Conservation (phyloP, 2,113 vertebrate genomes). For the Tachycineta bicolor region DNA sequence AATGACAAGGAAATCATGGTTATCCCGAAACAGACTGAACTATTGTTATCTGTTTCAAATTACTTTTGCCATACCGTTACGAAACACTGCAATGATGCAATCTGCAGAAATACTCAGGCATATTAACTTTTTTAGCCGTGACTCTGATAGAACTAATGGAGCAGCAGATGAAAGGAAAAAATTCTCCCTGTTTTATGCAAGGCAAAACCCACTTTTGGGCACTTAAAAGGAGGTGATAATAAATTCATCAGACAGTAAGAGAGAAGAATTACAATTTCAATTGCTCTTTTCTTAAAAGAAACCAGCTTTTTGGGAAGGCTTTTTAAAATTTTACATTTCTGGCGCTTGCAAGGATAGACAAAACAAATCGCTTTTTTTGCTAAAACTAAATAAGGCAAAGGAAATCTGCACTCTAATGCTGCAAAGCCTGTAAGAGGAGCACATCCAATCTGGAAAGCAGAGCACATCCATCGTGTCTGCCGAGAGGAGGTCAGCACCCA, state of each 20-base stretch:
- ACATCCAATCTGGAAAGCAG: neutral
- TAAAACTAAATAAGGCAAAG: conserved; percentile 55
- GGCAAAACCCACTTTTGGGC: neutral
- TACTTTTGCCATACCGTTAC: conserved; percentile 43
- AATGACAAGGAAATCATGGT: conserved; percentile 49
- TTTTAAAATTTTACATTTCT: neutral
- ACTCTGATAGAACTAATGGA: conserved; percentile 36
- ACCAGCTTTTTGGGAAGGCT: neutral
- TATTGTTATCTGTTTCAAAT: conserved; percentile 63
- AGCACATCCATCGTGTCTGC: neutral
- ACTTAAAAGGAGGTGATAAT: neutral
- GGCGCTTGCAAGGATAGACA: conserved; percentile 30
- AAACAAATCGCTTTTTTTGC: neutral
- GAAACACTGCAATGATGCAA: conserved; percentile 68
- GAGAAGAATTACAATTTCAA: neutral
- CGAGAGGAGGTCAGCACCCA: neutral
- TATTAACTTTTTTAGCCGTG: neutral
- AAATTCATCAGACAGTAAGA: neutral
- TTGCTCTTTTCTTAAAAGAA: neutral
- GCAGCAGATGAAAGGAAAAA: neutral
- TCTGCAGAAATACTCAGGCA: conserved; percentile 41
- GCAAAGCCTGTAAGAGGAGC: neutral
- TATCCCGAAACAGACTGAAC: conserved; percentile 42
- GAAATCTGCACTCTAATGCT: conserved; percentile 10
- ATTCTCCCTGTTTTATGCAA: neutral